Base-by-base conservation (phyloP, 2,797 vertebrate species). In the Eulemur mongoz region DNA sequence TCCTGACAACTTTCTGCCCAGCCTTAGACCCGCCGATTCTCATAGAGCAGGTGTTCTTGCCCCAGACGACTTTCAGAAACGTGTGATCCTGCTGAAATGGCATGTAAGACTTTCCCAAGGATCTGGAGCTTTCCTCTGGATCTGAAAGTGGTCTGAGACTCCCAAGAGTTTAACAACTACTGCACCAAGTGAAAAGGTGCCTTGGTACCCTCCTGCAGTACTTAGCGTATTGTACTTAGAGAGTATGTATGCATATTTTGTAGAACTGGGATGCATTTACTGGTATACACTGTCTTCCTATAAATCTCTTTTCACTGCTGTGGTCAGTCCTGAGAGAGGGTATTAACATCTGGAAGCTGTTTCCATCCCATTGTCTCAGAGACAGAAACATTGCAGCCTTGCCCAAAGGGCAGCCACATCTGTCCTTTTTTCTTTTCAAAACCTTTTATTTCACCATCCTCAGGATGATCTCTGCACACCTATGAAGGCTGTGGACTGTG, bases 291-390 rank as follows among this genome's bases (percentile, higher is more conserved):
- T 79, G 89, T 78, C 83, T 85, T 90, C 73, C 59, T 93, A 18
- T 57, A 72, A 70, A 63, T 61, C 35, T 15, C 48, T 84, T 67
- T 67, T 85, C 73, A 6, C 40, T n/a, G 7, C 30, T 65, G 67
- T 27, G 2, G 50, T 45, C 15, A 14, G 35, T 23, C 70, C 81
- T 73, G 30, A 87, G 63, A 85, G 75, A 93, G 11, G 52, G 32
- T 23, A 79, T 67, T 92, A 88, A 61, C 94, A 86, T 91, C 73
- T 93, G 93, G 91, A 95, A 67, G 32, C 23, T 57, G 38, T 87
- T 91, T 87, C 73, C n/a, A 61, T 81, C 22, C 83, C 65, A 35
- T 82, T 50, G 80, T 96, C 91, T 95, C 30, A 0, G 85, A 94
- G 52, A 95, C 32, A 65, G 67, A 92, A 89, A 73, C 48, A 50